A percentile compares a stretch with the other conserved stretches of the same genome.
These are phyloP conservation scores for Microtus oregoni DNA, from an alignment of 2,113 vertebrate species.

Conservation along the genomic window DNA sequence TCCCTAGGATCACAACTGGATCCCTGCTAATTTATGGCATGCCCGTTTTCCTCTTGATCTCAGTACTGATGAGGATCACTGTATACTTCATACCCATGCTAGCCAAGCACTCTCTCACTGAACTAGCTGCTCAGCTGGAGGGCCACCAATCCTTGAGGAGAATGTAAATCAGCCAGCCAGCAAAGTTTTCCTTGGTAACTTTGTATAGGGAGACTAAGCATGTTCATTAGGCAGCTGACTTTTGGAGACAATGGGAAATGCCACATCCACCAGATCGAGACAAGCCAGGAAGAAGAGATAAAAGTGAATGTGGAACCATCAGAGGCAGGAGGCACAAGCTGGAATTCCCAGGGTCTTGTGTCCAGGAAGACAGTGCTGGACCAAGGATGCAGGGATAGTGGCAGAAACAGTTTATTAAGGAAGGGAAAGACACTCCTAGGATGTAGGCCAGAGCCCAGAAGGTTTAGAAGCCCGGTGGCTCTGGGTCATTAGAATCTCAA, in stretches of 20 bases:
- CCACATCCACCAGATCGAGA: not conserved
- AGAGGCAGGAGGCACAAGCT: not conserved
- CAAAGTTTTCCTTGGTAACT: not conserved
- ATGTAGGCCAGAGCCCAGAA: not conserved
- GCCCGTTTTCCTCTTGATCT: not conserved
- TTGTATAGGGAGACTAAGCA: fast-evolving
- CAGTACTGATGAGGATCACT: not conserved
- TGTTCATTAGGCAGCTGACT: not conserved
- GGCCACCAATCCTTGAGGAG: not conserved
- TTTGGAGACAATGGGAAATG: not conserved
- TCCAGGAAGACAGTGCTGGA: not conserved
- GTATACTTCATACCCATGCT: not conserved
- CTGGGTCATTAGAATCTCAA: not conserved
- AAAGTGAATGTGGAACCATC: not conserved
- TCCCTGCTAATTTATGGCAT: not conserved
- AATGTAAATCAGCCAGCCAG: not conserved
- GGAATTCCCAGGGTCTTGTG: not conserved
- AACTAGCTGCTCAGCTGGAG: not conserved
- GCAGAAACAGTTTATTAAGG: not conserved
- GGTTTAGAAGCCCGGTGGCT: not conserved
- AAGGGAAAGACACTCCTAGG: not conserved
- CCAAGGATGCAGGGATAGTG: not conserved
- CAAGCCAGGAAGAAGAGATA: not conserved
- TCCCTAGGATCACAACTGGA: not conserved
- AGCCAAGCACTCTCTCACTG: not conserved